Evolutionary conservation across 2,113 vertebrate genomes (phyloP).

Genomic region (Brachypteracias leptosomus): DNA sequence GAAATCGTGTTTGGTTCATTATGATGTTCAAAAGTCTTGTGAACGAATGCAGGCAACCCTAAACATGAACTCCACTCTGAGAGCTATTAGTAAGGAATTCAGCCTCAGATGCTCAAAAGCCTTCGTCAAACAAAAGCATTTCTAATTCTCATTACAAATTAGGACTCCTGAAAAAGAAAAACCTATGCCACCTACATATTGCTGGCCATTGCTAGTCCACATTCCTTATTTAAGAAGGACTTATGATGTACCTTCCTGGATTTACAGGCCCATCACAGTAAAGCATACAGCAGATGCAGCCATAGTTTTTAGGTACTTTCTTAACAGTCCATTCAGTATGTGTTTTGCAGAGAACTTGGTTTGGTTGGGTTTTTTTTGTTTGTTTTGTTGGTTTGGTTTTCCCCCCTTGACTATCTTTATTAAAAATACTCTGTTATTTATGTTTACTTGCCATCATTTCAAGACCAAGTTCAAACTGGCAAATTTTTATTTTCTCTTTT

Average conservation of each 20-base stretch:
- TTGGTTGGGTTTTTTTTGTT: neutral
- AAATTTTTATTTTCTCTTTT: neutral
- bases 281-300: neutral
- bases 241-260: neutral
- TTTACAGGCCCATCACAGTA: neutral
- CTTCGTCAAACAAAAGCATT: neutral
- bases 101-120: neutral
- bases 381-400: neutral
- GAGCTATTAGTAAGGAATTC: neutral
- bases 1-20: neutral
- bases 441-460: neutral
- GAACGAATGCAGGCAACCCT: neutral
- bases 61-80: neutral
- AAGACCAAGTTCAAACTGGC: neutral
- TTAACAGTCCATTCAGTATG: neutral
- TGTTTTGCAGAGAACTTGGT: neutral
- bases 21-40: neutral
- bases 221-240: neutral
- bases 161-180: neutral
- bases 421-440: neutral
- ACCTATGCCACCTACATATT: neutral
- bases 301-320: neutral
- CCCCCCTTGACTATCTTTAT: accelerated
- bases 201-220: neutral
- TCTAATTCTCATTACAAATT: neutral